Evolutionary conservation across 1,140 invertebrate species (phyloP), one percentile per base, ranked within the genome.

Genomic region (Ips nitidus): DNA sequence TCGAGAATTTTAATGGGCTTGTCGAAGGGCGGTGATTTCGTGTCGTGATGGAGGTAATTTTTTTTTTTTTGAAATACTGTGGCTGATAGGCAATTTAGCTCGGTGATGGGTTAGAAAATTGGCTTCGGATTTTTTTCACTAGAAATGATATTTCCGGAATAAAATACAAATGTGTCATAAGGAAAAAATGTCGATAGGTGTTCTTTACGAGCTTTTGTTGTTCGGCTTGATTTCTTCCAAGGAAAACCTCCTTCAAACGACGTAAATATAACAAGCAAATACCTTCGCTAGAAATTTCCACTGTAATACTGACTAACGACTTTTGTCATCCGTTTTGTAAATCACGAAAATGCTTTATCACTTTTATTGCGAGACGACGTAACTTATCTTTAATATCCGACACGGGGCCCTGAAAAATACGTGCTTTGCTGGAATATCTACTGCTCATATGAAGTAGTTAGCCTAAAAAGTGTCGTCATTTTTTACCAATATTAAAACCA

Each of bases 291-390:
- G 58, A 68, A 68, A 69, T 69, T 66, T 65, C 71, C 66, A 61
- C 43, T 40, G 59, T 65, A 67, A 68, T 72, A 53, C 71, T 72
- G 66, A 72, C 61, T 69, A 72, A 72, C 66, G 71, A 72, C 56
- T 50, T 43, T 41, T 64, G 66, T 63, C 67, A 63, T 62, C 67
- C 67, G 67, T 69, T 69, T 63, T 58, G 60, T 72, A 72, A 43
- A 72, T 68, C 71, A 69, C 71, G 66, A 72, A 72, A 72, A 72
- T 72, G 71, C 62, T 72, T 69, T 61, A 72, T 72, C 71, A 72
- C 71, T 69, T 72, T 64, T 69, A 69, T 72, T 69, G 66, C 66
- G 39, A 68, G 66, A 8, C 66, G 66, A 72, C 71, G 57, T 65
- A 69, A 63, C 59, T 69, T 69, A 69, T 69, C 67, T 69, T 69